These are phyloP conservation scores for Hydroisotoma schaefferi DNA, from an alignment of 2,888 invertebrate genomes.

Conservation along the genomic window DNA sequence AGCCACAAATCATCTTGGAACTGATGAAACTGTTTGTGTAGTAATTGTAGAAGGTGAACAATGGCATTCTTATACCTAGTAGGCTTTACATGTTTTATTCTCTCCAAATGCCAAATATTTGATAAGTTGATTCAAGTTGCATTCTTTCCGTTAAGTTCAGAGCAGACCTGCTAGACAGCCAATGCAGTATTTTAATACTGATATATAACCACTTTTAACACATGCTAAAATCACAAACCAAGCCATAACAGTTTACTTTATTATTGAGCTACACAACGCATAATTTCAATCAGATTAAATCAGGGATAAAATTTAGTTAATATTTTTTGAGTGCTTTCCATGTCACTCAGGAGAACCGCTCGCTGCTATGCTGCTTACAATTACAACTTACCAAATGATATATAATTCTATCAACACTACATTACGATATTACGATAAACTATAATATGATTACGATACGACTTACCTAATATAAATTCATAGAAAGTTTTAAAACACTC, in stretches of 20 bases:
- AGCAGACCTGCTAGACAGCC: too few species aligned
- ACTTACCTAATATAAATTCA: constrained; percentile 6
- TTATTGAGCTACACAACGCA: background rate
- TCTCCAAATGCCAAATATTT: background rate
- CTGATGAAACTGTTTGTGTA: constrained; percentile 91
- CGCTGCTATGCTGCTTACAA: background rate
- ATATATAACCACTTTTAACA: background rate
- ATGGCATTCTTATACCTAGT: constrained; percentile 33
- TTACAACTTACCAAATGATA: too few species aligned
- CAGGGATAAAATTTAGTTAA: too few species aligned
- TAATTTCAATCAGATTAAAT: background rate
- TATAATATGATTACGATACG: constrained; percentile 3
- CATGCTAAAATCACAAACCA: background rate
- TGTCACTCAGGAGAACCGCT: too few species aligned
- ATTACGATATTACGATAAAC: background rate
- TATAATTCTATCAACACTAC: background rate
- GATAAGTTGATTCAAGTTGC: background rate
- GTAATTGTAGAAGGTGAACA: constrained; percentile 87
- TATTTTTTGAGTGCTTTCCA: too few species aligned
- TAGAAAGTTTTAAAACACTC: background rate
- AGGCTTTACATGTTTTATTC: constrained; percentile 5
- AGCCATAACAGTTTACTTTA: background rate
- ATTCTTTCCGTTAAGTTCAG: too few species aligned
- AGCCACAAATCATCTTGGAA: constrained; percentile 89
- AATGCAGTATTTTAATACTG: background rate